Evolutionary conservation across 2,797 vertebrate species (phyloP).

Genomic region (Brachyalestes nurse): DNA sequence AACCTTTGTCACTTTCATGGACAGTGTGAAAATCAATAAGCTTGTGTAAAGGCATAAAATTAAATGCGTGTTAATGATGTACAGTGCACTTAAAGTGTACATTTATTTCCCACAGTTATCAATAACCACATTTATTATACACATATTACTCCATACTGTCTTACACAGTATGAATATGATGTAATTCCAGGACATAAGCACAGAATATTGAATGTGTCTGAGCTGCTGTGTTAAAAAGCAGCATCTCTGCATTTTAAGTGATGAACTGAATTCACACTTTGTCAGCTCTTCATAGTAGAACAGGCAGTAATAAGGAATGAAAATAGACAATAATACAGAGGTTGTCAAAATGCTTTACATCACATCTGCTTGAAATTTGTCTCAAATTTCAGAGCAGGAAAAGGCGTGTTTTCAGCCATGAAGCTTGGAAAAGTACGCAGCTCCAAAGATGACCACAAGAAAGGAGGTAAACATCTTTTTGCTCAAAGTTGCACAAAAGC

Average conservation of each 20-base stretch:
- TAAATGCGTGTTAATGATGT: neutral
- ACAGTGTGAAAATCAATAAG: neutral
- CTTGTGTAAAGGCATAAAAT: neutral
- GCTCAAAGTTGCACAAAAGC: neutral
- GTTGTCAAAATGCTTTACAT: neutral
- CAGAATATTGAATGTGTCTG: neutral
- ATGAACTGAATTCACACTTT: constrained; percentile 3
- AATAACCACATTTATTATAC: neutral
- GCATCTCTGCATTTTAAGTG: neutral
- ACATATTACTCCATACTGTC: neutral
- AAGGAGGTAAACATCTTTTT: constrained; percentile 78
- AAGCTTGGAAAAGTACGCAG: constrained; percentile 90
- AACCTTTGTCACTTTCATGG: neutral
- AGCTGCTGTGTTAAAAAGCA: neutral
- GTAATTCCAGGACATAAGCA: neutral
- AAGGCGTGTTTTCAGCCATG: constrained; percentile 95
- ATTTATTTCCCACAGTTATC: neutral
- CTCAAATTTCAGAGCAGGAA: constrained; percentile 83
- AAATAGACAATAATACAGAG: constrained; percentile 10
- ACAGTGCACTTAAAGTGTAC: neutral
- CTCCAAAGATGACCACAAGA: constrained; percentile 86
- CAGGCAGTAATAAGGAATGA: neutral
- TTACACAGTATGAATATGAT: neutral
- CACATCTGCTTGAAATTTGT: neutral
- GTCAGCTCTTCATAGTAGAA: neutral